Evolutionary conservation across 2,888 invertebrate genomes (phyloP).

Genomic region (Cordilura impudica): DNA sequence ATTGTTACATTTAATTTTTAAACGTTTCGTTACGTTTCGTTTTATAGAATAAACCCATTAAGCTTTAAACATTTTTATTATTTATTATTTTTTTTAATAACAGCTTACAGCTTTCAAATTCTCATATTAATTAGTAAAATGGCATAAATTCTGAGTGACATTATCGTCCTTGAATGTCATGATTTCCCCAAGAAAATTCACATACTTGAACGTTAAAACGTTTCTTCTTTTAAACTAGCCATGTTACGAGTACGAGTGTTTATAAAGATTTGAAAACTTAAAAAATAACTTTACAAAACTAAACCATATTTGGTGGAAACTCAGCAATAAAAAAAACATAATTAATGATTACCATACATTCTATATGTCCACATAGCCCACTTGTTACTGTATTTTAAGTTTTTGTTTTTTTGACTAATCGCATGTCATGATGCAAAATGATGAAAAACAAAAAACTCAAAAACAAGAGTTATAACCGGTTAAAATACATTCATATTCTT

Average conservation of each 20-base stretch:
- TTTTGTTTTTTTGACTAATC: constrained; percentile 58
- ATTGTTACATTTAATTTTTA: too few relatives aligned
- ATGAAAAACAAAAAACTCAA: constrained; percentile 19
- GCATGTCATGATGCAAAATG: constrained; percentile 53
- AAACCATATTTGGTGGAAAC: constrained; percentile 44
- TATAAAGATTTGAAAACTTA: not conserved
- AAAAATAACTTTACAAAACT: not conserved
- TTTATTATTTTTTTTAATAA: too few relatives aligned
- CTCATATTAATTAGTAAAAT: too few relatives aligned
- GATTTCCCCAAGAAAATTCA: constrained; percentile 36
- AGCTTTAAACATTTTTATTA: too few relatives aligned
- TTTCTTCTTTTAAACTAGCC: not conserved
- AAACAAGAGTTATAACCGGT: constrained; percentile 45
- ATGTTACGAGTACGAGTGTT: too few relatives aligned
- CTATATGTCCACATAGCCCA: constrained; percentile 50
- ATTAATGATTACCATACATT: constrained; percentile 56
- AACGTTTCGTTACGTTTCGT: too few relatives aligned
- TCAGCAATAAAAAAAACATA: constrained; percentile 35
- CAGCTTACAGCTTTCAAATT: too few relatives aligned
- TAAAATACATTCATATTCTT: constrained; percentile 28
- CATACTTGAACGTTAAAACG: too few relatives aligned
- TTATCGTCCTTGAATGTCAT: constrained; percentile 57
- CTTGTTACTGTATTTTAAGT: constrained; percentile 56
- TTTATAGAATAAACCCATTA: too few relatives aligned
- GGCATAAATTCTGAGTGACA: constrained; percentile 37